Conservation (phyloP, 2,113 vertebrate genomes). For the Salvelinus fontinalis region DNA sequence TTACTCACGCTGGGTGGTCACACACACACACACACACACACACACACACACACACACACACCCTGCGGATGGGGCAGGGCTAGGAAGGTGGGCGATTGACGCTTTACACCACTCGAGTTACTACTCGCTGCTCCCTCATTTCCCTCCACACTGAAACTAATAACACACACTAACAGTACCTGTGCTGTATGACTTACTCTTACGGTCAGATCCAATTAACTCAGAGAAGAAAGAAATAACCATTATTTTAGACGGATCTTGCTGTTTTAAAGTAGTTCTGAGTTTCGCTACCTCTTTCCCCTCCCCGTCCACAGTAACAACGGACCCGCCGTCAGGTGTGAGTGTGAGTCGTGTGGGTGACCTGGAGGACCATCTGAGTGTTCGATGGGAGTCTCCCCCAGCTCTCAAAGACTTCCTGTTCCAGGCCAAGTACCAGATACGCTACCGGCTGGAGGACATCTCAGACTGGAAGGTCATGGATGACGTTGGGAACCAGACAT, state of each 20-base stretch:
- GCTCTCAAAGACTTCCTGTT: slow-evolving; percentile 97
- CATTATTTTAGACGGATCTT: slow-evolving; percentile 44
- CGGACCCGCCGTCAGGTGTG: slow-evolving; percentile 89
- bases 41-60: slow-evolving; percentile 37
- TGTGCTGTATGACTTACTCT: background rate
- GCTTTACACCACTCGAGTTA: background rate
- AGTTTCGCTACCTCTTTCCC: background rate
- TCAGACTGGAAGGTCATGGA: slow-evolving; percentile 95
- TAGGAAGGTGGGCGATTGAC: slow-evolving; percentile 9
- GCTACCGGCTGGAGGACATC: slow-evolving; percentile 95
- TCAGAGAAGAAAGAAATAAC: slow-evolving; percentile 47
- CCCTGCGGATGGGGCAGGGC: slow-evolving; percentile 55
- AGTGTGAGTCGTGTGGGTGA: slow-evolving; percentile 90
- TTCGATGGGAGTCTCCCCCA: slow-evolving; percentile 91
- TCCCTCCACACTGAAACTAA: background rate
- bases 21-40: slow-evolving; percentile 28
- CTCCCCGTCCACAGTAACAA: slow-evolving; percentile 81
- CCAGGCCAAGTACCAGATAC: slow-evolving; percentile 98
- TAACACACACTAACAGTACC: background rate
- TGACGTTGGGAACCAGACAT: slow-evolving; percentile 95
- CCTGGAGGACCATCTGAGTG: slow-evolving; percentile 94
- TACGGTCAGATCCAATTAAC: slow-evolving; percentile 35
- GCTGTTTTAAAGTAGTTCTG: slow-evolving; percentile 2
- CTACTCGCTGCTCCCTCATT: slow-evolving; percentile 4
- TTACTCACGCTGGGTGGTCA: slow-evolving; percentile 56